Percentiles rank a stretch among this genome's conserved stretches.
Evolutionary conservation across 2,888 invertebrate species (phyloP).

Genomic region (Timema podura): DNA sequence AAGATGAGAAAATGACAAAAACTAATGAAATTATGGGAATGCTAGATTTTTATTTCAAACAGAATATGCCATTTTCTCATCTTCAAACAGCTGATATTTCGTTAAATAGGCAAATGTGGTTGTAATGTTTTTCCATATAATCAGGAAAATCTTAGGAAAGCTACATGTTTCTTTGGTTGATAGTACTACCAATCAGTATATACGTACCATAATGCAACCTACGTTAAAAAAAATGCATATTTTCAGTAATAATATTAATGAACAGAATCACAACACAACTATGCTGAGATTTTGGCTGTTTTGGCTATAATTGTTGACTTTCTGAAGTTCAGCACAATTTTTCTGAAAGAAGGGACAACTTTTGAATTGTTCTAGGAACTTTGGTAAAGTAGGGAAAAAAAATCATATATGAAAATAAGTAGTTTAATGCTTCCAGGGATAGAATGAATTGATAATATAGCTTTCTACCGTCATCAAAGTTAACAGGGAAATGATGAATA

Average conservation of each 20-base stretch:
- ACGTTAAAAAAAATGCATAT: neutral
- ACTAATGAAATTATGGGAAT: slow-evolving; percentile 1
- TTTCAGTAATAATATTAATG: neutral
- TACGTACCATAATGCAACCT: neutral
- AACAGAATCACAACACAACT: neutral
- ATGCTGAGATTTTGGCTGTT: neutral
- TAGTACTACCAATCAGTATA: neutral
- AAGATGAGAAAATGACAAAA: neutral
- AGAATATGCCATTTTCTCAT: slow-evolving; percentile 3
- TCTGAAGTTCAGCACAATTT: neutral
- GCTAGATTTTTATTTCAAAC: slow-evolving; percentile 4
- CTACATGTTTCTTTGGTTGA: neutral
- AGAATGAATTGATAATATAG: slow-evolving; percentile 1
- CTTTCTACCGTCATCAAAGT: neutral
- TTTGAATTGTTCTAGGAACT: neutral
- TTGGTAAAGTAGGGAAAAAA: neutral
- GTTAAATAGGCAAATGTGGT: neutral
- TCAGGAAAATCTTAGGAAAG: neutral
- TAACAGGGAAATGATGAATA: neutral
- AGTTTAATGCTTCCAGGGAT: slow-evolving; percentile 1
- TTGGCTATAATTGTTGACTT: neutral
- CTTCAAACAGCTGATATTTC: slow-evolving; percentile 2
- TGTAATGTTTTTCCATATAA: neutral
- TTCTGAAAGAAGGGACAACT: neutral
- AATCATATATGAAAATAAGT: neutral